A percentile compares a stretch with the other conserved stretches of the same genome.
These are phyloP conservation scores for Caenorhabditis auriculariae DNA, from an alignment of 2,888 invertebrate species.

Conservation along the genomic window DNA sequence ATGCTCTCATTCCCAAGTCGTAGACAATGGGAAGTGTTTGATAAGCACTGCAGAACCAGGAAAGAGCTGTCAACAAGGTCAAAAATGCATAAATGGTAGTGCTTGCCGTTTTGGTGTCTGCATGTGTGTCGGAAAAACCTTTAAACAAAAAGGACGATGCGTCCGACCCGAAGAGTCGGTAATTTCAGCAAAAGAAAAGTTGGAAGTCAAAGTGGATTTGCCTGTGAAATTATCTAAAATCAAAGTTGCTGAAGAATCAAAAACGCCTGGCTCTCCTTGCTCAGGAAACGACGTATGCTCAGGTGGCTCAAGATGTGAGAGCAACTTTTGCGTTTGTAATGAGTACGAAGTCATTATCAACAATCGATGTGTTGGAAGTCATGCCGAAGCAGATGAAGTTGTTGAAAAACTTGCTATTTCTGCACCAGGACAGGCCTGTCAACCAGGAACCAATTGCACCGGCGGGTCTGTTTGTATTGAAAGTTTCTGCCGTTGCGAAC, in stretches of 20 bases:
- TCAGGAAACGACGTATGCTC: conserved; percentile 34
- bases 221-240: conserved; percentile 1
- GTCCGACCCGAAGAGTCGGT: conserved; percentile 6
- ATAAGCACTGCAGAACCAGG: conserved; percentile 41
- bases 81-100: conserved; percentile 50
- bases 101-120: conserved; percentile 57
- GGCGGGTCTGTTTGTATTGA: conserved; percentile 37
- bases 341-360: conserved; percentile 46
- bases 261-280: background rate
- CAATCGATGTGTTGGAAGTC: conserved; percentile 35
- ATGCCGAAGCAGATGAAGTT: conserved; percentile 32
- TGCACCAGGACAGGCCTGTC: conserved; percentile 52
- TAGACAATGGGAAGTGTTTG: conserved; percentile 38
- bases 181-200: background rate
- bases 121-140: conserved; percentile 43
- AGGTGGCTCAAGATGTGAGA: conserved; percentile 41
- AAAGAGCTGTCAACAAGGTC: conserved; percentile 49
- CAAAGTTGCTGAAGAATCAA: conserved; percentile 9
- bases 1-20: conserved; percentile 35
- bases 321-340: conserved; percentile 37
- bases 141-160: conserved; percentile 38
- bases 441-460: conserved; percentile 29
- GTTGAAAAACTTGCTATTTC: conserved; percentile 18
- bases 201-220: background rate
- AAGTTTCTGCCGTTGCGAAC: conserved; percentile 44